Evolutionary conservation across 2,113 vertebrate genomes (phyloP).

Genomic region (Zosterops lateralis): DNA sequence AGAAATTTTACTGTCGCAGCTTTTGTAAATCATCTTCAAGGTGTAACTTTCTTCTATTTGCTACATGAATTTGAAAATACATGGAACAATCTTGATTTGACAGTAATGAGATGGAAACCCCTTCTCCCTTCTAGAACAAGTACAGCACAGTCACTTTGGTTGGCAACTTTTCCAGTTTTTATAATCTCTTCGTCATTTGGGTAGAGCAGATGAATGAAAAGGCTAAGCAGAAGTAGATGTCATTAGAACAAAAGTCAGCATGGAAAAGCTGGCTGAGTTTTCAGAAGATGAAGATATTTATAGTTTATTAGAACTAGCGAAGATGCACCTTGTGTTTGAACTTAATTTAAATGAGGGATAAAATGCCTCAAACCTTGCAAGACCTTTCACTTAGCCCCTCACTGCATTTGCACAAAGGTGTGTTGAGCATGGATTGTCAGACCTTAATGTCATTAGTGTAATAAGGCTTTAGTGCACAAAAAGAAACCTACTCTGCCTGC

Average conservation of each 20-base stretch:
- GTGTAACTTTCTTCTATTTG: background rate
- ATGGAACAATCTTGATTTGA: background rate
- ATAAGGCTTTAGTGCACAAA: slow-evolving; percentile 36
- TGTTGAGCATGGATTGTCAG: background rate
- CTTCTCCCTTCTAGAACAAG: background rate
- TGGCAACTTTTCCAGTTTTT: background rate
- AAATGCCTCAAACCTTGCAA: background rate
- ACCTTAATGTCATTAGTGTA: slow-evolving; percentile 4
- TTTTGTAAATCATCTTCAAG: background rate
- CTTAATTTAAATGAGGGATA: background rate
- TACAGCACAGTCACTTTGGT: background rate
- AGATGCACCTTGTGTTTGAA: background rate
- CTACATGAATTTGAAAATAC: background rate
- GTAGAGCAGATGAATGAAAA: background rate
- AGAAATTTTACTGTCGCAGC: background rate
- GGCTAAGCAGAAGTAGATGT: background rate
- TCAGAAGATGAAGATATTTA: background rate
- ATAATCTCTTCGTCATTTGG: background rate
- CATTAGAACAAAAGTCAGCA: background rate
- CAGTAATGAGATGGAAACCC: background rate
- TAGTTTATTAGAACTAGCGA: background rate
- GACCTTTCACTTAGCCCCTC: background rate
- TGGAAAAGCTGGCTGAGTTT: background rate
- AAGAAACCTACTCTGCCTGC: background rate
- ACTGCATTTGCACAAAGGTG: background rate